Evolutionary conservation across 2,113 vertebrate genomes (phyloP), one percentile per base, ranked within the genome.

Genomic region (Stercorarius parasiticus): DNA sequence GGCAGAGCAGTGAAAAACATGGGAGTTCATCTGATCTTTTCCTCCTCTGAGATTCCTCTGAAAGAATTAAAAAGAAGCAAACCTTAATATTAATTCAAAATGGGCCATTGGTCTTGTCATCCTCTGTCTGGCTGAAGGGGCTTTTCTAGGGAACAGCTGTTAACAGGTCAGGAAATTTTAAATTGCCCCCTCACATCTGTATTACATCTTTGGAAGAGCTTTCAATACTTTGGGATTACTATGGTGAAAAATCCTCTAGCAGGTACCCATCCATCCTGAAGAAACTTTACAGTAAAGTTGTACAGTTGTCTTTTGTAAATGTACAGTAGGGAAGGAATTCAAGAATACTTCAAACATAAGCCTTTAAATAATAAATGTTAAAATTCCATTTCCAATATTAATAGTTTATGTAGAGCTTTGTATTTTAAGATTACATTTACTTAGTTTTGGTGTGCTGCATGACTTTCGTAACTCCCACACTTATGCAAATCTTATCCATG

Each of bases 161-260:
- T 82, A 96, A 82, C 85, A 97, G 95, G 91, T 97, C 95, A 93
- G 80, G 52, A 95, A 91, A 91, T 90, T 97, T 98, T 72, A 97
- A 95, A 95, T 59, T 95, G 30, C 38, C 22, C 65, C 40, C 34
- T 93, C 74, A 92, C 90, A 94, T 91, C 45, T 81, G 14, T 86
- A 49, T 95, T 91, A 34, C 18, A 86, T 86, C 86, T 97, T 96
- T 59, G 81, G 67, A 90, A 94, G 65, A 92, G 11, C 52, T 96
- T 97, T 94, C 20, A 86, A 49, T 88, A 92, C 45, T 92, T 95
- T 87, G 40, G 15, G 32, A 72, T 66, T 91, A 50, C 8, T 71
- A 25, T 61, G 36, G 50, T 55, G 59, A 89, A 92, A 97, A 88
- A 76, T 59, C 34, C 74, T 69, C 32, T 58, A 53, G 26, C 15